Percentiles rank a stretch among this genome's conserved stretches.
Evolutionary conservation across 2,113 vertebrate species (phyloP).

Genomic region (Rousettus leschenaultii): DNA sequence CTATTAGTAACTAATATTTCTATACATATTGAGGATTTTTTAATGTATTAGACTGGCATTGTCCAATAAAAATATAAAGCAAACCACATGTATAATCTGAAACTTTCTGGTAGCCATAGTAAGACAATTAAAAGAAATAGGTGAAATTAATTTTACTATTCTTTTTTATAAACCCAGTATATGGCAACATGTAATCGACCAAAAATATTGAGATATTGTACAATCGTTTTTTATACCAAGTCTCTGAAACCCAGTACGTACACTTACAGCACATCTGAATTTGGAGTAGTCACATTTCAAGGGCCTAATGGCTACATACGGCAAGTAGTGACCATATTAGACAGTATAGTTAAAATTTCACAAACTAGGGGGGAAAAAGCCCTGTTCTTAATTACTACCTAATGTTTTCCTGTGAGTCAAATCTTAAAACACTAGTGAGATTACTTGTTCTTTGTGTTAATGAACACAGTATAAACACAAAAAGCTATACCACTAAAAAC

Average conservation of each 20-base stretch:
- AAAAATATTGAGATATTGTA: background rate
- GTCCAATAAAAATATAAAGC: background rate
- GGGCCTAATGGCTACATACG: background rate
- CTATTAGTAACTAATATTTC: background rate
- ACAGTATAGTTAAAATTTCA: background rate
- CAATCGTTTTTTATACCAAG: background rate
- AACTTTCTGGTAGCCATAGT: background rate
- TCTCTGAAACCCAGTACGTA: background rate
- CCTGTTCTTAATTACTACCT: slow-evolving; percentile 20
- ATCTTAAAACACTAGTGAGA: background rate
- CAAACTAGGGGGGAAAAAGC: background rate
- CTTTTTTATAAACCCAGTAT: background rate
- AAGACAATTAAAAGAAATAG: background rate
- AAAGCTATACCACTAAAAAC: background rate
- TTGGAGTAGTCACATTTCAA: background rate
- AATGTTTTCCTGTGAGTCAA: slow-evolving; percentile 23
- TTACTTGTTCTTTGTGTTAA: slow-evolving; percentile 26
- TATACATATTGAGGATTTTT: background rate
- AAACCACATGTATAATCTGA: background rate
- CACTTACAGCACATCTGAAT: background rate
- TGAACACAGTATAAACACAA: slow-evolving; percentile 16
- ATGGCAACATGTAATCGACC: background rate
- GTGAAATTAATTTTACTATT: background rate
- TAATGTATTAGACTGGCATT: background rate
- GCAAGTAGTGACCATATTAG: background rate